Conservation (phyloP, 1,140 invertebrate genomes). For the Anoplolepis gracilipes region DNA sequence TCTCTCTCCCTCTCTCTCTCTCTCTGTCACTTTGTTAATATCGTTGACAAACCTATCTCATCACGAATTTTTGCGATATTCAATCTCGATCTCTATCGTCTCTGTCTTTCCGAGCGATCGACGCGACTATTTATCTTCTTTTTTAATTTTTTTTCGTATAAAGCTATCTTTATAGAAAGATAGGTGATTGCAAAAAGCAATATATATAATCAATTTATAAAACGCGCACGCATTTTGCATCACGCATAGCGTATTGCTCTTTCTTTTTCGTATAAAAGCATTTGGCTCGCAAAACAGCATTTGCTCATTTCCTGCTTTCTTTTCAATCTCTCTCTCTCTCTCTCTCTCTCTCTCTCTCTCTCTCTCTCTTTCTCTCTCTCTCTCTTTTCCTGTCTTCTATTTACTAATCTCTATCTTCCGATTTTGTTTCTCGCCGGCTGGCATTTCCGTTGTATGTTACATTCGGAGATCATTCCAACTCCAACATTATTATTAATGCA, state of each 20-base stretch:
- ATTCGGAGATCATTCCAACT: not conserved
- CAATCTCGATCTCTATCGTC: not conserved
- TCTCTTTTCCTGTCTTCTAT: not conserved
- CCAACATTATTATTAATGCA: not conserved
- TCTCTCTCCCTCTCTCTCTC: no score
- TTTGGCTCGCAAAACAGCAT: not conserved
- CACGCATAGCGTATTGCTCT: no score
- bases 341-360: not conserved
- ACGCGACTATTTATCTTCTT: not conserved
- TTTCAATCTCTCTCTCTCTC: not conserved
- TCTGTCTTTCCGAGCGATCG: not conserved
- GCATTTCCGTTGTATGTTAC: not conserved
- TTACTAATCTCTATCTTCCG: not conserved
- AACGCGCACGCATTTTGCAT: not conserved
- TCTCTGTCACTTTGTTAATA: no score
- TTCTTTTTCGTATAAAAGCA: slow-evolving; percentile 16
- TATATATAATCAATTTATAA: not conserved
- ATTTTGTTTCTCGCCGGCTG: not conserved
- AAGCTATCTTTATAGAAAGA: not conserved
- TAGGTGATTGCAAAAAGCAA: not conserved
- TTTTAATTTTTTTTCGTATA: not conserved
- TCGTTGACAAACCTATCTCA: no score
- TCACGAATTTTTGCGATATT: not conserved
- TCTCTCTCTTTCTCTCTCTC: no score
- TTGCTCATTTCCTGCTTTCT: not conserved